These are phyloP conservation scores for Sceloporus undulatus DNA, from an alignment of 2,113 vertebrate species.

Conservation along the genomic window DNA sequence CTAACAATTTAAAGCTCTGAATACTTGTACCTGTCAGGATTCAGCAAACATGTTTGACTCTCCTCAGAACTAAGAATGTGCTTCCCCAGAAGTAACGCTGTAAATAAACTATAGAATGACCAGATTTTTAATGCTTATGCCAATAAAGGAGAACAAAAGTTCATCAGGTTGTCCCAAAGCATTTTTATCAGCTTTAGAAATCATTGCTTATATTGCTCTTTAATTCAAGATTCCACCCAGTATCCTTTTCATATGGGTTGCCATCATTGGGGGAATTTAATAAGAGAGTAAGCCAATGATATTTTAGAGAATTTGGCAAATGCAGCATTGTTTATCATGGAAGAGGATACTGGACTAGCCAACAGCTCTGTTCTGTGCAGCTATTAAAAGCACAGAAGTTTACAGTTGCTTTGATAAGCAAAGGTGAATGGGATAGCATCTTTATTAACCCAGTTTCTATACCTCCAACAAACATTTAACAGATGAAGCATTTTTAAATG, in stretches of 20 bases:
- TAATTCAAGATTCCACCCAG: neutral
- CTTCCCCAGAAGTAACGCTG: neutral
- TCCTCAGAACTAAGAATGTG: neutral
- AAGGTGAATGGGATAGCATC: neutral
- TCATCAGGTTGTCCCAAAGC: neutral
- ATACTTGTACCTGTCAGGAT: neutral
- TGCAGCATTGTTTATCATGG: neutral
- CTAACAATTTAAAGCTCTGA: neutral
- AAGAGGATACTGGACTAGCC: neutral
- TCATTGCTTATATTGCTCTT: neutral
- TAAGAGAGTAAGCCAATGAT: too few relatives aligned
- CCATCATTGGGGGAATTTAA: neutral
- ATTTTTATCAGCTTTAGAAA: neutral
- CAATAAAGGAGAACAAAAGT: neutral
- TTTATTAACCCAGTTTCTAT: neutral
- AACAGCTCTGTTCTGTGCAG: neutral
- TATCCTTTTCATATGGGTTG: neutral
- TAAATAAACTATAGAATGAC: neutral
- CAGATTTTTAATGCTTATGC: neutral
- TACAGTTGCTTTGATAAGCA: neutral
- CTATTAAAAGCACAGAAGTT: neutral
- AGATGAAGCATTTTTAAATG: too few relatives aligned
- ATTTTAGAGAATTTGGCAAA: neutral
- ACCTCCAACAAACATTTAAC: too few relatives aligned
- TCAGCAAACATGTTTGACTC: neutral